phyloP scores from a whole-genome alignment of 2,888 invertebrate species.

The Cheilosia pagana region DNA sequence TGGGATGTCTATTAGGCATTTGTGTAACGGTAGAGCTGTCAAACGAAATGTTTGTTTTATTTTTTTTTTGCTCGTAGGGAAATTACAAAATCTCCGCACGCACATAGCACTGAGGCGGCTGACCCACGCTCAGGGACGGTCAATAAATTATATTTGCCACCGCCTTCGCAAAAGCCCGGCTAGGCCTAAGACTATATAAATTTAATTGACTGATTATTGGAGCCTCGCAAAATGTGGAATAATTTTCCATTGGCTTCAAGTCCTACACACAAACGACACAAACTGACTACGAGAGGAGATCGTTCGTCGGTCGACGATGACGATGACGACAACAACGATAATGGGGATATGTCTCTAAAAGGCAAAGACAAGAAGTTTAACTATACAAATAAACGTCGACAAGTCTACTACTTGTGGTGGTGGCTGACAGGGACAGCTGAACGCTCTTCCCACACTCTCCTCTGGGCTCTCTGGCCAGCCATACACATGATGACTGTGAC shows the following conservation, averaged over 20 bases:
- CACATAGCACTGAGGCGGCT: slow-evolving; percentile 41
- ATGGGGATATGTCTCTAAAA: slow-evolving; percentile 58
- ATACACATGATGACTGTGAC: not conserved
- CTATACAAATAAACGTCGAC: slow-evolving; percentile 65
- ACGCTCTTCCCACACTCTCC: slow-evolving; percentile 60
- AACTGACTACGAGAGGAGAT: slow-evolving; percentile 2
- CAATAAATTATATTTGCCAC: slow-evolving; percentile 60
- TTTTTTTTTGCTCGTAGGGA: slow-evolving; percentile 1
- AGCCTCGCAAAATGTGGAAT: slow-evolving; percentile 24
- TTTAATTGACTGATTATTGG: slow-evolving; percentile 64
- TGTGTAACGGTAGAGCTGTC: slow-evolving; percentile 50
- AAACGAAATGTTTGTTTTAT: slow-evolving; percentile 4
- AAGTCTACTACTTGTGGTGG: slow-evolving; percentile 56
- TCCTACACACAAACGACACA: slow-evolving; percentile 56
- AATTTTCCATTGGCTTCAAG: slow-evolving; percentile 23
- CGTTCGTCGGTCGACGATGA: slow-evolving; percentile 45
- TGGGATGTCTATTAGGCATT: slow-evolving; percentile 54
- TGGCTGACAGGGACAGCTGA: slow-evolving; percentile 21
- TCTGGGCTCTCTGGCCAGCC: not conserved
- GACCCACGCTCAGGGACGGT: slow-evolving; percentile 60
- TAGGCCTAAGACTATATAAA: slow-evolving; percentile 16
- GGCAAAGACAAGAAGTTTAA: slow-evolving; percentile 73
- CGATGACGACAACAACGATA: slow-evolving; percentile 13
- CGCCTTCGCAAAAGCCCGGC: slow-evolving; percentile 31
- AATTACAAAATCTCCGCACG: slow-evolving; percentile 56